Percentiles rank a stretch among this genome's conserved stretches.
Conservation (phyloP, 2,797 vertebrate species). For the Emydoidea blandingii region DNA sequence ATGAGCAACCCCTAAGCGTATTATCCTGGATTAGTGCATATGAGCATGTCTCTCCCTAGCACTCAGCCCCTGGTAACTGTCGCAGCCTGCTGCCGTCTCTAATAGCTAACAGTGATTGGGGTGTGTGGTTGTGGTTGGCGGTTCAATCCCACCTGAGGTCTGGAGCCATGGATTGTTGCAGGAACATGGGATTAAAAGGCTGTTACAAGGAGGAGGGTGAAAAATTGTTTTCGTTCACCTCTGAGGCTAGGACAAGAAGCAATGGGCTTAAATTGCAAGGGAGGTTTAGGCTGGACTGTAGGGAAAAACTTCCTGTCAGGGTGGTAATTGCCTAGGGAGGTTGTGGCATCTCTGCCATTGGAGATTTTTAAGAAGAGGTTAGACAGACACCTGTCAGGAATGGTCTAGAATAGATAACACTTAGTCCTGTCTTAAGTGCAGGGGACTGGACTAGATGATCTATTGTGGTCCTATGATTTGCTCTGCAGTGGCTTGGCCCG, state of each 20-base stretch:
- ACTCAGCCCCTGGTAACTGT: background rate
- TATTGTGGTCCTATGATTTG: background rate
- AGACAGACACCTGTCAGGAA: background rate
- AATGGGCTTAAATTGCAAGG: background rate
- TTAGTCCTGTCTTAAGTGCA: background rate
- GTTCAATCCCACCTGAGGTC: background rate
- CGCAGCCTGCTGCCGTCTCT: no score
- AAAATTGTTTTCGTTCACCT: background rate
- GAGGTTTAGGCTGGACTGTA: background rate
- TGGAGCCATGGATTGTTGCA: no score
- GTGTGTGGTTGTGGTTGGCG: background rate
- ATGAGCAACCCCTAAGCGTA: background rate
- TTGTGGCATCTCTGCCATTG: background rate
- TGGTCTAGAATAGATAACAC: background rate
- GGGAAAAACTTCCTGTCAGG: background rate
- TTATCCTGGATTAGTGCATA: background rate
- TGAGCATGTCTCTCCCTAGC: background rate
- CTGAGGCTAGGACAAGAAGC: background rate
- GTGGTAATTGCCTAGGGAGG: background rate
- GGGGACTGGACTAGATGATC: background rate
- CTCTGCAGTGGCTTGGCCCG: fast-evolving
- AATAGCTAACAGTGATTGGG: background rate
- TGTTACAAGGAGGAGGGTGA: background rate
- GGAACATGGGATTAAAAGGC: fast-evolving
- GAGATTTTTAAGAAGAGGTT: background rate